Evolutionary conservation across 2,797 vertebrate genomes (phyloP), one percentile per base, ranked within the genome.

Genomic region (Allobates femoralis): DNA sequence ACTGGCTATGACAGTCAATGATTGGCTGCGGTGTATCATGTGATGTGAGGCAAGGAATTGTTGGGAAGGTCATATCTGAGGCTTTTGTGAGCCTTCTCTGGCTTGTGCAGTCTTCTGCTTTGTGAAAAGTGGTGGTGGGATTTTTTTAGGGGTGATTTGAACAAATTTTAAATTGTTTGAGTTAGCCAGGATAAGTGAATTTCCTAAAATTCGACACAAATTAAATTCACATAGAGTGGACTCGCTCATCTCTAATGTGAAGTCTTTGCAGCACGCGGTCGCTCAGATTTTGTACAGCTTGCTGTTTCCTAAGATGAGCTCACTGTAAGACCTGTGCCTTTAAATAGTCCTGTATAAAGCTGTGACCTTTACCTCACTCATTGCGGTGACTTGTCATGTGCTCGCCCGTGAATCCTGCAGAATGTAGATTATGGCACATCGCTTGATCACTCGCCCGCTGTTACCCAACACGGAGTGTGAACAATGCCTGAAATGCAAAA

Each of bases 321-420:
- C 51, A 21, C 51, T 21, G 74, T 34, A 55, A 76, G 75, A 19
- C 32, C 34, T 46, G 77, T 64, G 58, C 77, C 77, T 62, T 79
- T 64, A 79, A 79, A 79, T 79, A 79, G 77, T 79, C 77, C 37
- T 41, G 77, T 79, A 28, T 60, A 18, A 79, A 46, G 77, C 41
- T 5, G 60, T 81, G 79, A 81, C 79, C 79, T 81, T 81, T 81
- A 64, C 79, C 60, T 28, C 60, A 81, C 21, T 60, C 56, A 26
- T 79, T 79, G 56, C 56, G 21, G 32, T 18, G 34, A 60, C 77
- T 66, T 30, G 60, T 81, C 79, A 81, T 81, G 55, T 46, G 60
- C 79, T 71, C 62, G 32, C 50, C 60, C 41, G 62, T 81, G 79
- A 79, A 60, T 41, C 34, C 5, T 28, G 37, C 37, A 66, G 37